phyloP scores from a whole-genome alignment of 2,113 vertebrate genomes.

The Madoqua kirkii region DNA sequence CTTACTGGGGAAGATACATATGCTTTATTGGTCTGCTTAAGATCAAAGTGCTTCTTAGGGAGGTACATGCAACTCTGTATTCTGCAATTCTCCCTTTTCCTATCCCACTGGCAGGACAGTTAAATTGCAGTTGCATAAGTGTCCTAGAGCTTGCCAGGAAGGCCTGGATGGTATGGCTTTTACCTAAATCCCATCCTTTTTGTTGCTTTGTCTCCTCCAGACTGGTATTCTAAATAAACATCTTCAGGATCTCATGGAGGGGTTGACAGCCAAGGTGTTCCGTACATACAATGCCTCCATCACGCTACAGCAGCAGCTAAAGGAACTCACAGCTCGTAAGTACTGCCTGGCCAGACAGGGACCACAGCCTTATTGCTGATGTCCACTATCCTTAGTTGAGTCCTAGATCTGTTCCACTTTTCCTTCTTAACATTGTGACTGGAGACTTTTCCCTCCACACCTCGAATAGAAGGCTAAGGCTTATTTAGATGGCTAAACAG shows the following conservation, averaged over 20 bases:
- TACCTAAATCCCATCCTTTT: background rate
- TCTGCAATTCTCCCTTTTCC: background rate
- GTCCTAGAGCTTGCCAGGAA: background rate
- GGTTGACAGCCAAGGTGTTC: constrained; percentile 98
- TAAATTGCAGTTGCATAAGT: background rate
- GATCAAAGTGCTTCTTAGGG: background rate
- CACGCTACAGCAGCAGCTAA: constrained; percentile 93
- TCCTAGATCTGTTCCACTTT: background rate
- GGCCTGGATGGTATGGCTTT: background rate
- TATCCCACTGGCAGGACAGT: background rate
- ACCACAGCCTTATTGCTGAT: background rate
- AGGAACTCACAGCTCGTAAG: constrained; percentile 93
- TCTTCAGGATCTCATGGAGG: constrained; percentile 99
- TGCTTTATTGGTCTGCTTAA: constrained; percentile 7
- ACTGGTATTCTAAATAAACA: constrained; percentile 98
- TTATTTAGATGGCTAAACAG: background rate
- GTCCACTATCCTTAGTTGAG: background rate
- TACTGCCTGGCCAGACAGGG: constrained; percentile 9
- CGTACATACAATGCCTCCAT: constrained; percentile 99
- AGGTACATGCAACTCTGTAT: background rate
- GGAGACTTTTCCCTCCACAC: background rate
- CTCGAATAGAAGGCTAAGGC: background rate
- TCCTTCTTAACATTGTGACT: background rate
- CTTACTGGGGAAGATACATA: background rate
- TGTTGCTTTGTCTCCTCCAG: constrained; percentile 77